Percentiles rank a stretch among this genome's conserved stretches.
These are phyloP conservation scores for Triops cancriformis DNA, from an alignment of 1,140 invertebrate genomes.

Conservation along the genomic window DNA sequence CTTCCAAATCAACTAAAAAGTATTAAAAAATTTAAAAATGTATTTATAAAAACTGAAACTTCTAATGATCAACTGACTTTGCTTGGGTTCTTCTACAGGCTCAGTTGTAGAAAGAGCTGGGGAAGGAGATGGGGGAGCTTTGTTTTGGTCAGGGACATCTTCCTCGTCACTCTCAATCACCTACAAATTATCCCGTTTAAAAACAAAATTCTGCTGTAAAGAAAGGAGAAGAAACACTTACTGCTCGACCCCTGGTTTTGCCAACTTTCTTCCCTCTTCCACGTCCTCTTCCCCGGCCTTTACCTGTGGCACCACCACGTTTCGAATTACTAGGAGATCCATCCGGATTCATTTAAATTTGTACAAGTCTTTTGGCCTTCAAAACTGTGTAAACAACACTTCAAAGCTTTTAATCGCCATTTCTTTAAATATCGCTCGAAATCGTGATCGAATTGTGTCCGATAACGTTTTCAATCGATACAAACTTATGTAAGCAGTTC, in stretches of 20 bases:
- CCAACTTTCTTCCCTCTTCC: conserved; percentile 57
- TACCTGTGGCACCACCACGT: neutral
- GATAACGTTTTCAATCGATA: too few species aligned
- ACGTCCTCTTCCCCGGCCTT: conserved; percentile 42
- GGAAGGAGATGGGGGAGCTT: conserved; percentile 43
- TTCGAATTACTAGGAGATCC: neutral
- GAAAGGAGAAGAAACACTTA: conserved; percentile 1
- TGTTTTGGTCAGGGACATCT: conserved; percentile 43
- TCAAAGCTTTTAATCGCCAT: too few species aligned
- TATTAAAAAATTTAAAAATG: neutral
- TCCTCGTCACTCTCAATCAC: conserved; percentile 64
- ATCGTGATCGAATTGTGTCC: too few species aligned
- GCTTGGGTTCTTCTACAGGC: conserved; percentile 15
- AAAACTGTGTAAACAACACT: neutral
- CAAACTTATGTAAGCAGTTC: too few species aligned
- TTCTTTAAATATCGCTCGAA: too few species aligned
- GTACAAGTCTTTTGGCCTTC: neutral
- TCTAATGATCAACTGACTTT: neutral
- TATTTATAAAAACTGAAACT: neutral
- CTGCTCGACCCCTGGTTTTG: conserved; percentile 44
- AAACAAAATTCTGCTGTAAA: conserved; percentile 11
- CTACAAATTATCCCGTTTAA: conserved; percentile 31
- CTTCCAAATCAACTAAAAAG: conserved; percentile 67
- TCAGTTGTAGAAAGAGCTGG: neutral
- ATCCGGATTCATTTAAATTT: neutral